phyloP scores from a whole-genome alignment of 2,797 vertebrate species.

The Choloepus didactylus region DNA sequence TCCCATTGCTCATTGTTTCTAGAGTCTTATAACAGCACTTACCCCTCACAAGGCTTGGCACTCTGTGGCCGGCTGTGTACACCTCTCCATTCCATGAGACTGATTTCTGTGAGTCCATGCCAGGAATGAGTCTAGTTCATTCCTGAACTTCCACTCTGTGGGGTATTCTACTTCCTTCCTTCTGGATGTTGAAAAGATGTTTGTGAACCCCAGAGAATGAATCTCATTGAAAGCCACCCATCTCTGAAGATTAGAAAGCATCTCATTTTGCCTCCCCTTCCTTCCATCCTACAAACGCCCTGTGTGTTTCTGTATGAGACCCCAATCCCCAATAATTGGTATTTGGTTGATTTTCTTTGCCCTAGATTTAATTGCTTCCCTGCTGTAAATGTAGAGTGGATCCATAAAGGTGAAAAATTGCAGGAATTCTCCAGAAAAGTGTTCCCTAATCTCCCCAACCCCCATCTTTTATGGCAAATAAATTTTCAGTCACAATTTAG shows the following conservation, averaged over 20 bases:
- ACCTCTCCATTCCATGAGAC: neutral
- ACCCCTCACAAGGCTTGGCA: neutral
- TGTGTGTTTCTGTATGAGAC: neutral
- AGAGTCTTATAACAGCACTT: neutral
- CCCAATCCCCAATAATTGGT: neutral
- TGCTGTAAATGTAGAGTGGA: conserved; percentile 5
- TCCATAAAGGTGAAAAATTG: conserved; percentile 65
- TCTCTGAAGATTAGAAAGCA: neutral
- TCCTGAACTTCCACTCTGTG: neutral
- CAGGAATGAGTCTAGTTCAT: neutral
- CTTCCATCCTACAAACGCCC: neutral
- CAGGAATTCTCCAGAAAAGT: conserved; percentile 48
- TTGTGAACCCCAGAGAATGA: neutral
- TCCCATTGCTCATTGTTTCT: neutral
- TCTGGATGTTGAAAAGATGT: neutral
- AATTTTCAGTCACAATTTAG: conserved; percentile 79
- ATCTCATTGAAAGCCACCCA: neutral
- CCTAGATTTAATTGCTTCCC: conserved; percentile 46
- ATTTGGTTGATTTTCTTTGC: neutral
- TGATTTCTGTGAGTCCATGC: neutral
- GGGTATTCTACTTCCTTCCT: neutral
- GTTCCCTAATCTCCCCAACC: neutral
- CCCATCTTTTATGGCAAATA: conserved; percentile 76
- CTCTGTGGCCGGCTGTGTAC: neutral
- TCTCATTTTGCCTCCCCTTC: neutral